Evolutionary conservation across 2,888 invertebrate genomes (phyloP).

Genomic region (Agrilus biguttatus): DNA sequence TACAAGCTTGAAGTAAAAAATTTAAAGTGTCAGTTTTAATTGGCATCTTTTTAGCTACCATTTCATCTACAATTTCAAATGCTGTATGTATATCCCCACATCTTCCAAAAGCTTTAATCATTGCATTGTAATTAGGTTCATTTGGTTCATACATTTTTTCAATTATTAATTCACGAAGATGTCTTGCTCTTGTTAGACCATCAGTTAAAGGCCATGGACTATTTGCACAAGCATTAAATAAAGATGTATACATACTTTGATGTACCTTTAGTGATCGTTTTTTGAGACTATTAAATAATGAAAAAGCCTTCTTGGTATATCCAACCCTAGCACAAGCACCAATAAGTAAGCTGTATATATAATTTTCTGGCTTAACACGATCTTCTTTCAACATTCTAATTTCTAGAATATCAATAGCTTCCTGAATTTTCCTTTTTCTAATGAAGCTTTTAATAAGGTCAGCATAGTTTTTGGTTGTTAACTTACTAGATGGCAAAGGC

Average conservation of each 20-base stretch:
- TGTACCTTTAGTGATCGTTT: constrained; percentile 51
- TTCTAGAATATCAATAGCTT: constrained; percentile 68
- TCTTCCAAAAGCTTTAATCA: constrained; percentile 84
- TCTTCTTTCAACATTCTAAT: constrained; percentile 63
- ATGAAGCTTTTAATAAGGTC: constrained; percentile 55
- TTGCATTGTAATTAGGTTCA: constrained; percentile 65
- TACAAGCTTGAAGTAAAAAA: constrained; percentile 73
- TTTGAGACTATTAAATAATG: constrained; percentile 72
- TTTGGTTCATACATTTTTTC: constrained; percentile 58
- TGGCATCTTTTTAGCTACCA: constrained; percentile 47
- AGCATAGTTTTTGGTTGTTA: constrained; percentile 51
- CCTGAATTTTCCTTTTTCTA: constrained; percentile 47
- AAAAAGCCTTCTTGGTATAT: constrained; percentile 74
- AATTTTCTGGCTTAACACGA: constrained; percentile 60
- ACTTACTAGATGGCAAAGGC: constrained; percentile 33
- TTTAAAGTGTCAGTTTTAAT: constrained; percentile 57
- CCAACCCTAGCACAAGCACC: constrained; percentile 72
- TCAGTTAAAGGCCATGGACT: constrained; percentile 47
- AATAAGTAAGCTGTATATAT: constrained; percentile 72
- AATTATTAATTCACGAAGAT: constrained; percentile 51
- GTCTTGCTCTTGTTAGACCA: constrained; percentile 52
- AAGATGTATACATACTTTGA: constrained; percentile 59
- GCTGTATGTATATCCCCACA: constrained; percentile 66
- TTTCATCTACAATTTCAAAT: constrained; percentile 74
- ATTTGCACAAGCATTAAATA: constrained; percentile 82